phyloP scores from a whole-genome alignment of 1,140 invertebrate species.

The Eriocheir sinensis region DNA sequence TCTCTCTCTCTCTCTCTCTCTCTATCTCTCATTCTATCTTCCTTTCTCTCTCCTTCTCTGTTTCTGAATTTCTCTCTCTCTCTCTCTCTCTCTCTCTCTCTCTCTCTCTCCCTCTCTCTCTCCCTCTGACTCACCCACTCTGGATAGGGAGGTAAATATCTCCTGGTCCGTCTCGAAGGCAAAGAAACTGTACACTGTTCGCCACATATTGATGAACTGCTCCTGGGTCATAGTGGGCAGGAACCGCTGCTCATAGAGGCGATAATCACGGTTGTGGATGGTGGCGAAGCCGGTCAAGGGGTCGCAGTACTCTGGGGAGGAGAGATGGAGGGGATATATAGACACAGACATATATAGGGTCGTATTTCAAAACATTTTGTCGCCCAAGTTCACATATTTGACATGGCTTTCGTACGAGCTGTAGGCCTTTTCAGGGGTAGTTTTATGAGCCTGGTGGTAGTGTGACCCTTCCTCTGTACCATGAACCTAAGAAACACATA shows the following conservation, averaged over 20 bases:
- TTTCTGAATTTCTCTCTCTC: neutral
- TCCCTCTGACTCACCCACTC: constrained; percentile 46
- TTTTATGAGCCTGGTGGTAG: no score
- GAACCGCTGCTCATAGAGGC: constrained; percentile 76
- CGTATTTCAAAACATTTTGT: no score
- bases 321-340: no score
- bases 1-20: no score
- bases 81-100: neutral
- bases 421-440: no score
- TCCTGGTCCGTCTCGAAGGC: constrained; percentile 86
- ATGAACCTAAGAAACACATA: no score
- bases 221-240: constrained; percentile 89
- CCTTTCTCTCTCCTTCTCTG: no score
- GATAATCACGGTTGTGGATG: constrained; percentile 70
- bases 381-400: no score
- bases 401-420: no score
- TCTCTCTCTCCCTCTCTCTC: constrained; percentile 85
- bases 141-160: constrained; percentile 82
- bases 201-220: constrained; percentile 94
- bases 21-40: no score
- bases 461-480: no score
- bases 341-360: no score
- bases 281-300: constrained; percentile 58
- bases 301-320: constrained; percentile 58
- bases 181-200: constrained; percentile 93